Evolutionary conservation across 2,113 vertebrate species (phyloP), one percentile per base, ranked within the genome.

Genomic region (Corythaeola cristata): DNA sequence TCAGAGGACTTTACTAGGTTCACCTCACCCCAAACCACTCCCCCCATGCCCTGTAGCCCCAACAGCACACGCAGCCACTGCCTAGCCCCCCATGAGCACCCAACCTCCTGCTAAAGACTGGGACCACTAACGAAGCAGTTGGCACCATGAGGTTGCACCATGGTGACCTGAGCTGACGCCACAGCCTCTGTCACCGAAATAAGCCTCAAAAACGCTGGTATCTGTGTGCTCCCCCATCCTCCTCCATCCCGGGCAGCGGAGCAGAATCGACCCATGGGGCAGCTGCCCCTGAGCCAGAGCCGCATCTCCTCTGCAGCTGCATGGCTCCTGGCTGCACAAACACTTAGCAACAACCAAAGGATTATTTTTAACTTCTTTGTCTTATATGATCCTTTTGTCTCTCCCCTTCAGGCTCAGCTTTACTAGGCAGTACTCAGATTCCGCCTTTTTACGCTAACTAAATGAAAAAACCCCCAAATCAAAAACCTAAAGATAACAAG

Each of bases 231-330:
- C 19, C 75, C 16, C 15, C 20, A 19, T 49, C 27, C 27, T 88
- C n/a, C 55, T 52, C 22, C 17, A 20, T 20, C 55, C 4, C 0
- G 1, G 35, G 69, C 35, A 49, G 41, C 2, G 11, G 62, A 47
- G 66, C 58, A 33, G 68, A 55, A 56, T 2, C 33, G 27, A 89
- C 53, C 71, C 32, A 35, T 0, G 0, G 37, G 67, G 62, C 27
- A 62, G 64, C 33, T 0, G 1, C 30, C 22, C 66, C n/a, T 37
- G 75, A 47, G n/a, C 41, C 0, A 0, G 47, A 71, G 74, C 30
- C 6, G 4, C 50, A 21, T 64, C 35, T 62, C 82, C 47, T 53
- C 68, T 2, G 2, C 83, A 74, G 75, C 60, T 69, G 90, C 44
- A 39, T 6, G 59, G n/a, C 45, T 78, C 52, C 60, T 5, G 5